Conservation (phyloP, 2,113 vertebrate genomes). For the Ochotona princeps region DNA sequence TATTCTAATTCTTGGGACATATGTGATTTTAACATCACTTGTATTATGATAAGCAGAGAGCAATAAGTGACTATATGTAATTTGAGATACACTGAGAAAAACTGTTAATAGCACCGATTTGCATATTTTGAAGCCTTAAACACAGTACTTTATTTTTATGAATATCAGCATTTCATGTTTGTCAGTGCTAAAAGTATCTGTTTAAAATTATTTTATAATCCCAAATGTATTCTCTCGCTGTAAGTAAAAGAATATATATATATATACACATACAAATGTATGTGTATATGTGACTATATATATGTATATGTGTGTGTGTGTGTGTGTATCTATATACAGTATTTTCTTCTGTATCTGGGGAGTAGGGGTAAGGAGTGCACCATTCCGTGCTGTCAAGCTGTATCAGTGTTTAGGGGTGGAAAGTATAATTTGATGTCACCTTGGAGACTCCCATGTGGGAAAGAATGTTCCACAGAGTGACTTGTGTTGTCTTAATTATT, state of each 20-base stretch:
- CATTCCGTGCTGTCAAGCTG: too few species aligned
- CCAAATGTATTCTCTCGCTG: not conserved
- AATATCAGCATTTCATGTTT: not conserved
- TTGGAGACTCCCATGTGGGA: too few species aligned
- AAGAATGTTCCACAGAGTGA: too few species aligned
- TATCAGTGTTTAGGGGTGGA: too few species aligned
- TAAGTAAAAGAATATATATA: not conserved
- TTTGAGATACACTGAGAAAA: not conserved
- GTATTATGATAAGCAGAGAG: not conserved
- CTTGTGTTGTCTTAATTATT: too few species aligned
- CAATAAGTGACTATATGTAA: not conserved
- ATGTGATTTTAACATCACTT: not conserved
- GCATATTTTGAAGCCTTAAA: not conserved
- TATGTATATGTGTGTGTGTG: too few species aligned
- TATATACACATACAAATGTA: not conserved
- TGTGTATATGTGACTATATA: too few species aligned
- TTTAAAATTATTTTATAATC: conserved; percentile 21
- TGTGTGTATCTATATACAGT: too few species aligned
- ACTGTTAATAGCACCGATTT: not conserved
- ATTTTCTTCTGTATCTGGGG: too few species aligned
- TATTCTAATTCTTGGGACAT: not conserved
- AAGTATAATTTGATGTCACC: too few species aligned
- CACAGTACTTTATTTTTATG: not conserved
- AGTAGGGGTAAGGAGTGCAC: too few species aligned
- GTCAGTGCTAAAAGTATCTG: not conserved